Conservation (phyloP, 2,113 vertebrate genomes). For the Tringa solitaria region DNA sequence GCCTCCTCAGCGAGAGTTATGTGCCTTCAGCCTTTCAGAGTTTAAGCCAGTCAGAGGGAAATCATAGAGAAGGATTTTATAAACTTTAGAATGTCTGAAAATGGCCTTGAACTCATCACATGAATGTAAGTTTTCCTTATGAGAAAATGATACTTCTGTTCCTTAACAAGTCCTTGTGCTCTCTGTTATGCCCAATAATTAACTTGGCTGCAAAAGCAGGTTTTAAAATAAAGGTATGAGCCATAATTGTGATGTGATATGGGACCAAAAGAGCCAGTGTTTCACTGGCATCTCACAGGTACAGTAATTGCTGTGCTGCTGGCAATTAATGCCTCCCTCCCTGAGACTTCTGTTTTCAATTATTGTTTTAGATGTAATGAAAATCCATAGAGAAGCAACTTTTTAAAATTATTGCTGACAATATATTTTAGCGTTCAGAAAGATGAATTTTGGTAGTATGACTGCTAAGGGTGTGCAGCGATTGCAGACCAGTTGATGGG, state of each 20-base stretch:
- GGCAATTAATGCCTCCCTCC: neutral
- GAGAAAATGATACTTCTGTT: neutral
- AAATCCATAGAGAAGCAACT: neutral
- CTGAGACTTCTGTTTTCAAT: neutral
- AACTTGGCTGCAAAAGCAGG: neutral
- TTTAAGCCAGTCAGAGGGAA: neutral
- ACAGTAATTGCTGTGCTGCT: neutral
- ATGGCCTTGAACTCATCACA: neutral
- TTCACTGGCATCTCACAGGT: neutral
- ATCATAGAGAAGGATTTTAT: fast-evolving
- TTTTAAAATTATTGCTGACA: neutral
- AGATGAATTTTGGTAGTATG: neutral
- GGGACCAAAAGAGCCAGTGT: neutral
- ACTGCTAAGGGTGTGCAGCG: neutral
- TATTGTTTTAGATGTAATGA: neutral
- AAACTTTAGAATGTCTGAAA: neutral
- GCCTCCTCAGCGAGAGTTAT: neutral
- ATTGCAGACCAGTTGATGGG: neutral
- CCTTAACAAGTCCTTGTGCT: neutral
- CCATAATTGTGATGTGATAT: neutral
- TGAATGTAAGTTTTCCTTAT: neutral
- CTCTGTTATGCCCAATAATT: neutral
- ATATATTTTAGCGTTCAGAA: neutral
- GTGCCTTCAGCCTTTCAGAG: neutral
- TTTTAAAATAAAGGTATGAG: neutral